Evolutionary conservation across 2,888 invertebrate species (phyloP).

Genomic region (Xylophagus ater): DNA sequence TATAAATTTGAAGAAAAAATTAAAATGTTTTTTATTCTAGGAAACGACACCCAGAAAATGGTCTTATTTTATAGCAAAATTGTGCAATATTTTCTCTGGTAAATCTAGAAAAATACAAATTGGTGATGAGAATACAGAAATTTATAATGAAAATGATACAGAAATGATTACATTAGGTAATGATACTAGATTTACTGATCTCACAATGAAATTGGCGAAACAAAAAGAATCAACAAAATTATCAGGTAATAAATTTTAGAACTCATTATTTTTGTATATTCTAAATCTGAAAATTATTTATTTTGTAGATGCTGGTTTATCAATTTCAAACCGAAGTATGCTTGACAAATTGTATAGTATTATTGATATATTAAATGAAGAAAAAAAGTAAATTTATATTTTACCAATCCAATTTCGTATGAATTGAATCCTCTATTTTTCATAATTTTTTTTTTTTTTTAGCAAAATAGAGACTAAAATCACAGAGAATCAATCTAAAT

Average conservation of each 20-base stretch:
- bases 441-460: too few species aligned
- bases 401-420: too few species aligned
- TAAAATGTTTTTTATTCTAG: conserved; percentile 15
- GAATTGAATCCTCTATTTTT: too few species aligned
- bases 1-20: background rate
- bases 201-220: background rate
- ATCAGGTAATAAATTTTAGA: background rate
- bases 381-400: conserved; percentile 10
- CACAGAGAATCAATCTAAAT: too few species aligned
- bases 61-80: conserved; percentile 28
- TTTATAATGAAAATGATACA: conserved; percentile 20
- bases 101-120: conserved; percentile 6
- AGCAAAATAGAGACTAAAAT: too few species aligned
- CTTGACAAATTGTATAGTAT: conserved; percentile 8
- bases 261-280: background rate
- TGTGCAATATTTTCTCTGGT: conserved; percentile 26
- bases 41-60: conserved; percentile 29
- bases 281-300: too few species aligned
- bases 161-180: conserved; percentile 23
- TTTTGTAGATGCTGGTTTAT: too few species aligned
- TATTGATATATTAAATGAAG: conserved; percentile 9
- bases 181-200: conserved; percentile 13
- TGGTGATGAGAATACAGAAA: conserved; percentile 1
- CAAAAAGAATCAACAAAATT: background rate
- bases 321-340: conserved; percentile 8